Base-by-base conservation (phyloP, 2,113 vertebrate genomes). In the Chrysochloris asiatica region DNA sequence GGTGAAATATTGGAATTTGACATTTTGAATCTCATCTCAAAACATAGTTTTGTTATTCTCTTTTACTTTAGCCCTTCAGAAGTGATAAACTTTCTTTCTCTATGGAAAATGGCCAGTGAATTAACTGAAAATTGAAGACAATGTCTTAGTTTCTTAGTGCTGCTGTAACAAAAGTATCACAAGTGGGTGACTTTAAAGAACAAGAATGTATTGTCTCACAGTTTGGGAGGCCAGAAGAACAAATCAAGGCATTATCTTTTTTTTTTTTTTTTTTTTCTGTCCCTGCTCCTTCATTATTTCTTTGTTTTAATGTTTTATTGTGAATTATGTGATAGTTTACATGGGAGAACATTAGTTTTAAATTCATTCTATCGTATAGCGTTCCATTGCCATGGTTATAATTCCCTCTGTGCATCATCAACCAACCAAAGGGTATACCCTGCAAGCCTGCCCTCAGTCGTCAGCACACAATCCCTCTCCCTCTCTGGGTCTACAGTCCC, bases 61-160 rank as follows among this genome's bases (percentile, higher is more conserved):
- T 83, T 79, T n/a, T 61, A 24, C 65, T 88, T n/a, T 83, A 47
- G n/a, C 33, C 86, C 82, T 80, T 36, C 33, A 93, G 73, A 95
- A 75, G 45, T 73, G 21, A 84, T 61, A 33, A 76, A n/a, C 8
- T 83, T 36, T 77, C 11, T 91, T 75, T 83, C 21, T 89, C 38
- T 83, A 69, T 72, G 28, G 83, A 71, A 85, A 93, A 93, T 76
- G 13, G 36, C 28, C 28, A 86, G 38, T 67, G 16, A 82, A 75
- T 65, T 88, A 65, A 81, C 30, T 86, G 33, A 92, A 86, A 89
- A 89, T 83, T 75, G 24, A 71, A 90, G 88, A 21, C 65, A 36
- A n/a, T 17, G n/a, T 38, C 67, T 69, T 69, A n/a, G 67, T 38
- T 69, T 38, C n/a, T 1, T 69, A 38, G 36, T 69, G 67, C 8